Evolutionary conservation across 2,888 invertebrate species (phyloP), one percentile per base, ranked within the genome.

Genomic region (Pseudanteris insignis): DNA sequence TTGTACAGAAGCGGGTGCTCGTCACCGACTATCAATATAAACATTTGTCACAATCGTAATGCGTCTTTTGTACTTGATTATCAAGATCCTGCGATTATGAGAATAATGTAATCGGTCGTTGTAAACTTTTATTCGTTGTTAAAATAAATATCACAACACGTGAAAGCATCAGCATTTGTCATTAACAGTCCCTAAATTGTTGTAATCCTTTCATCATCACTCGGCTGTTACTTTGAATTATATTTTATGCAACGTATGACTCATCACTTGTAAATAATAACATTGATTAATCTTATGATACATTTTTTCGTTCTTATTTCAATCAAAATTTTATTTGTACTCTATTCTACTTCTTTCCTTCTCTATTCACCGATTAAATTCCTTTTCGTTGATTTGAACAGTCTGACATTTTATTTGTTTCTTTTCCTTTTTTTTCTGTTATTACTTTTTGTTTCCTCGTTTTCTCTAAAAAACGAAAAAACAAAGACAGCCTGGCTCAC

Each of bases 111-210:
- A 50, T 26, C 43, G 57, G 43, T 62, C 62, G 62, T 57, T 62
- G 62, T 62, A 57, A 62, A 62, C 48, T 63, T 59, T 59, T 32
- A 63, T 54, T 54, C 53, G 50, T 58, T 63, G 63, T 63, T 63
- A 54, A 59, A 63, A 63, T 63, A 63, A 63, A 63, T 48, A 54
- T 55, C 26, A 54, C 47, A 55, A 44, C 54, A 59, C 58, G 24
- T 34, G 11, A 50, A n/a, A 6, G n/a, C 1, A 1, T 24, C 1
- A 6, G 43, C 15, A n/a, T 47, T 34, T 40, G n/a, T 55, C 7
- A 37, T 46, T 32, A 13, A 11, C 11, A 1, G 2, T 7, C 9
- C 9, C 14, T 11, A 10, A 29, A 3, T 10, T 9, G 11, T 29
- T 29, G 10, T 9, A 5, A 10, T 29, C 8, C 29, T 11, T 3